phyloP scores from a whole-genome alignment of 2,797 vertebrate species.

The Sebastiscus tertius region DNA sequence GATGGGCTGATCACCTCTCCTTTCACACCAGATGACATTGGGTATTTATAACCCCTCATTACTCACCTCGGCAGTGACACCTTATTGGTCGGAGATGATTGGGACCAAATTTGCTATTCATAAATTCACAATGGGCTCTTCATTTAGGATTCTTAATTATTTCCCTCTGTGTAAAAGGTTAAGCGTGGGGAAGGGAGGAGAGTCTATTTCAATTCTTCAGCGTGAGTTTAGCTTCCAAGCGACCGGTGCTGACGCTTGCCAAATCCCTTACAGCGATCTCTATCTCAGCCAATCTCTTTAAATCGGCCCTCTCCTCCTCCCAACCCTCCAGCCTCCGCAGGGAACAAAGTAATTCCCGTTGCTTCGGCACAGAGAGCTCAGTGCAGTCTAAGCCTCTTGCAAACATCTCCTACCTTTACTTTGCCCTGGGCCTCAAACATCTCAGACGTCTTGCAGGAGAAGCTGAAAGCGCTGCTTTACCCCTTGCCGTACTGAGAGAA shows the following conservation, averaged over 20 bases:
- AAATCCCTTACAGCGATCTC: conserved; percentile 42
- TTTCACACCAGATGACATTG: conserved; percentile 37
- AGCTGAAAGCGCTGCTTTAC: conserved; percentile 12
- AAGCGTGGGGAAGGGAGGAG: conserved; percentile 28
- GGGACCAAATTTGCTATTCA: conserved; percentile 63
- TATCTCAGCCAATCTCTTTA: conserved; percentile 40
- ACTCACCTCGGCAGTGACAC: conserved; percentile 52
- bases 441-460: conserved; percentile 16
- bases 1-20: conserved; percentile 47
- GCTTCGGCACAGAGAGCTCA: conserved; percentile 35
- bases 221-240: conserved; percentile 25
- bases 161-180: conserved; percentile 53
- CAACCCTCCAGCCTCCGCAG: conserved; percentile 28
- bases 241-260: conserved; percentile 3
- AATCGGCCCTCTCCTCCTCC: conserved; percentile 46
- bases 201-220: conserved; percentile 31
- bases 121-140: conserved; percentile 59
- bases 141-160: conserved; percentile 60
- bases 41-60: conserved; percentile 63
- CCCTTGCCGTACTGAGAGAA: conserved; percentile 14
- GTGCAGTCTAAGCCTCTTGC: conserved; percentile 37
- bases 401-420: conserved; percentile 49
- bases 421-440: conserved; percentile 36
- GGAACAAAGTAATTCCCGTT: conserved; percentile 50
- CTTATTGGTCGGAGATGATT: conserved; percentile 61